Conservation (phyloP, 1,140 invertebrate species). For the Amyelois transitella region DNA sequence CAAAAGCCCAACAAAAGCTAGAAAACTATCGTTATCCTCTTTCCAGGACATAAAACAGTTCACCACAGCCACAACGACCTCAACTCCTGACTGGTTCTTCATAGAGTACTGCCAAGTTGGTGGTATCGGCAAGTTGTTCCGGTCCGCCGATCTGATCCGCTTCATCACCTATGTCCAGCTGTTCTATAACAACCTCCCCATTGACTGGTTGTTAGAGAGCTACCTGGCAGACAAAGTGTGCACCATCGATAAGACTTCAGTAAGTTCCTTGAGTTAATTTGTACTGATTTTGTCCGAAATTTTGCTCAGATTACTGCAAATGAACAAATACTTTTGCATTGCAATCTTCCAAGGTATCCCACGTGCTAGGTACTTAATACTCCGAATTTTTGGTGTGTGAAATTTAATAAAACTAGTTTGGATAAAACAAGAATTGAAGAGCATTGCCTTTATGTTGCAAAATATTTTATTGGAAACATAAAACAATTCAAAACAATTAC, state of each 20-base stretch:
- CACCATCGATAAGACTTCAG: constrained; percentile 86
- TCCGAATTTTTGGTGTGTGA: too few species aligned
- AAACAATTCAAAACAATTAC: too few species aligned
- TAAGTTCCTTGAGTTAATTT: constrained; percentile 61
- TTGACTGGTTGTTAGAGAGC: constrained; percentile 96
- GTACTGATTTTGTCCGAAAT: too few species aligned
- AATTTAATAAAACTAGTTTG: too few species aligned
- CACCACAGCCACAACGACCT: constrained; percentile 85
- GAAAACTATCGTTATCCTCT: too few species aligned
- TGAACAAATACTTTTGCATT: too few species aligned
- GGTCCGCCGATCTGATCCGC: constrained; percentile 89
- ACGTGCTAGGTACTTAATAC: too few species aligned
- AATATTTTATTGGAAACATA: too few species aligned
- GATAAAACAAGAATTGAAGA: constrained; percentile 1
- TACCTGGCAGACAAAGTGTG: constrained; percentile 94
- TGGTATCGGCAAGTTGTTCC: constrained; percentile 96
- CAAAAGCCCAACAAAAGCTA: too few species aligned
- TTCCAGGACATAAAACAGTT: constrained; percentile 87
- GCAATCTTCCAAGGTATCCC: too few species aligned
- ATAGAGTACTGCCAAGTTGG: constrained; percentile 96
- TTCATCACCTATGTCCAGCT: constrained; percentile 95
- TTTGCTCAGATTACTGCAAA: too few species aligned
- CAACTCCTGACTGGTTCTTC: constrained; percentile 91
- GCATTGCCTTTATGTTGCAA: too few species aligned
- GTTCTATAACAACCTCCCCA: constrained; percentile 97